Conservation (phyloP, 1,140 invertebrate species). For the Physella acuta region DNA sequence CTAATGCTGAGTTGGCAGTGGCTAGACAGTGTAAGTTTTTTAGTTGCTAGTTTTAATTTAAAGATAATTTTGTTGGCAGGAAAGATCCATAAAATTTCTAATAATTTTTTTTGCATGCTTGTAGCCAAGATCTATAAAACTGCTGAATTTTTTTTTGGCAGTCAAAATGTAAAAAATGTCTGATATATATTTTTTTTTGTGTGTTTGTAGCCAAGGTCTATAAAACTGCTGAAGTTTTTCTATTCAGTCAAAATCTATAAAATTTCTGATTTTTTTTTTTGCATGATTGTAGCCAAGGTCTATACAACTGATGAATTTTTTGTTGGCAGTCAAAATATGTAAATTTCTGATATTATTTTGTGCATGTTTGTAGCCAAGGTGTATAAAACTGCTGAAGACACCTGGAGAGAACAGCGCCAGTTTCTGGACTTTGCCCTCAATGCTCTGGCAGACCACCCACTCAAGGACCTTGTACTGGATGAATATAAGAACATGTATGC, state of each 20-base stretch:
- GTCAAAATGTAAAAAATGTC: background rate
- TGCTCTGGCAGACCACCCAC: constrained; percentile 32
- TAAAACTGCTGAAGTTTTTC: background rate
- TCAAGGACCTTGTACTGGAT: constrained; percentile 24
- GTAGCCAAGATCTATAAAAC: background rate
- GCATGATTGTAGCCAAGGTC: background rate
- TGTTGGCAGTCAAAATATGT: too few species aligned
- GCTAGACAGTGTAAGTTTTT: constrained; percentile 34
- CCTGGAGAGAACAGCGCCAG: constrained; percentile 42
- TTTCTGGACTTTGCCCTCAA: constrained; percentile 37
- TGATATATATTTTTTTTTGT: background rate
- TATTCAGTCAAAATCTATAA: background rate
- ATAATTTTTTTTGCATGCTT: too few species aligned
- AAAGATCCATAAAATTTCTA: too few species aligned
- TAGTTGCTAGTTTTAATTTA: too few species aligned
- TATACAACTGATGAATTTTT: background rate
- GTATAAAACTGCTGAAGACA: constrained; percentile 34
- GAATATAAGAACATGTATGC: constrained; percentile 30
- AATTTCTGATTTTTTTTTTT: too few species aligned
- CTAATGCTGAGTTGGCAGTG: constrained; percentile 38
- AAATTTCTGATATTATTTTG: background rate
- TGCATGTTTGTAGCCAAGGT: constrained; percentile 25
- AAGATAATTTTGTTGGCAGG: too few species aligned
- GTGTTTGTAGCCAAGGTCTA: background rate
- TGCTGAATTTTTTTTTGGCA: background rate